Percentiles rank a stretch among this genome's conserved stretches.
phyloP scores from a whole-genome alignment of 2,797 vertebrate species.

The Poeciliopsis paucimaculata region DNA sequence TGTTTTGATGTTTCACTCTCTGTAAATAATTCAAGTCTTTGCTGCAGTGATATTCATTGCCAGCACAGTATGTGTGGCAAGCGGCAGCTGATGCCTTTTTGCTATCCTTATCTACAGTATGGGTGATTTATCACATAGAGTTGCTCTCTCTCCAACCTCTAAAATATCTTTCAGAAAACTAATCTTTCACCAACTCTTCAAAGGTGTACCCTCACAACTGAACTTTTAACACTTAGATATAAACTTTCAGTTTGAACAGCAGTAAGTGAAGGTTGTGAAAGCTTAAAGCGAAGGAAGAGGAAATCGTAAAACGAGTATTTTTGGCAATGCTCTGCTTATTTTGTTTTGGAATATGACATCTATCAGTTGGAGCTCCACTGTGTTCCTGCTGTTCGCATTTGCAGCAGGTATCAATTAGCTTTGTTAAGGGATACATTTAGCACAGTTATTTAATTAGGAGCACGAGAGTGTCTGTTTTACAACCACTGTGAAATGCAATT shows the following conservation, averaged over 20 bases:
- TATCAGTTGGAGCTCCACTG: conserved; percentile 47
- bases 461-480: conserved; percentile 28
- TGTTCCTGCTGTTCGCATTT: conserved; percentile 55
- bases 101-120: conserved; percentile 29
- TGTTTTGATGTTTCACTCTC: conserved; percentile 53
- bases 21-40: conserved; percentile 53
- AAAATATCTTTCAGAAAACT: conserved; percentile 19
- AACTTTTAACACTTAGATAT: conserved; percentile 6
- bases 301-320: conserved; percentile 16
- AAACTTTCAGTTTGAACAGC: conserved; percentile 12
- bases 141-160: conserved; percentile 26
- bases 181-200: conserved; percentile 27
- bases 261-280: neutral
- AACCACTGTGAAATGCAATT: conserved; percentile 33
- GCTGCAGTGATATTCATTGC: conserved; percentile 27
- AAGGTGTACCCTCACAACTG: neutral
- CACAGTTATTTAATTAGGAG: conserved; percentile 48
- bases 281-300: neutral
- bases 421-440: conserved; percentile 35
- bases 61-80: conserved; percentile 19
- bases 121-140: conserved; percentile 6
- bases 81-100: conserved; percentile 21
- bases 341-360: conserved; percentile 29
- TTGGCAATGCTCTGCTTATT: neutral
- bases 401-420: conserved; percentile 63